Base-by-base conservation (phyloP, 2,797 vertebrate species). In the Enteromius argenteus region DNA sequence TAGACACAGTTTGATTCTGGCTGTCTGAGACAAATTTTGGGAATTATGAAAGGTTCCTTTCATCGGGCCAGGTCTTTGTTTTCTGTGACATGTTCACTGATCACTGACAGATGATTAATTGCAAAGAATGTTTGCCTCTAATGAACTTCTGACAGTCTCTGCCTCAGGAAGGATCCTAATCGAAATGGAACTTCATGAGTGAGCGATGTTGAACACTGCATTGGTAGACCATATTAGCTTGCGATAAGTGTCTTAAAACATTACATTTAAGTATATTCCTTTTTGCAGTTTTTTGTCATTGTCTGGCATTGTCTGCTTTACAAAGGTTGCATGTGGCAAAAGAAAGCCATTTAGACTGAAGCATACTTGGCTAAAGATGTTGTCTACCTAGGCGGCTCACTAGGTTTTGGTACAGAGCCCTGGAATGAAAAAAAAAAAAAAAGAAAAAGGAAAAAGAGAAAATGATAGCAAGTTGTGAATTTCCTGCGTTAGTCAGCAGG, bases 401-500 rank as follows among this genome's bases (percentile, higher is more conserved):
- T 44, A 72, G 15, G 23, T 49, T 56, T 46, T 71, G 46, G 2
- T 51, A 19, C 8, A 9, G 3, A 72, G 42, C 7, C 7, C n/a
- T 30, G 23, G 62, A 83, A 64, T 83, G 39, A 58, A 35, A 75
- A 15, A 44, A 13, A 17, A 39, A 69, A n/a, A n/a, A n/a, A n/a
- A n/a, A n/a, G n/a, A n/a, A n/a, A n/a, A n/a, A n/a, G n/a, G 51
- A 68, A 32, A 44, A 9, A 13, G 44, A 73, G 44, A 80, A 30
- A 37, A 21, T 14, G 0, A 68, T 39, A 19, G 44, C 21, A 69
- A 8, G 23, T n/a, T 37, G 7, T 1, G 0, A 46, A 10, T 9
- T 17, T 14, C 19, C 35, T 19, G 4, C 85, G 81, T 81, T 84
- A 21, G 85, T 60, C 85, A 90, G 87, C 88, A 84, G 86, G 89